Percentiles rank a stretch among this genome's conserved stretches.
Evolutionary conservation across 2,888 invertebrate species (phyloP).

Genomic region (Lasioglossum leucozonium): DNA sequence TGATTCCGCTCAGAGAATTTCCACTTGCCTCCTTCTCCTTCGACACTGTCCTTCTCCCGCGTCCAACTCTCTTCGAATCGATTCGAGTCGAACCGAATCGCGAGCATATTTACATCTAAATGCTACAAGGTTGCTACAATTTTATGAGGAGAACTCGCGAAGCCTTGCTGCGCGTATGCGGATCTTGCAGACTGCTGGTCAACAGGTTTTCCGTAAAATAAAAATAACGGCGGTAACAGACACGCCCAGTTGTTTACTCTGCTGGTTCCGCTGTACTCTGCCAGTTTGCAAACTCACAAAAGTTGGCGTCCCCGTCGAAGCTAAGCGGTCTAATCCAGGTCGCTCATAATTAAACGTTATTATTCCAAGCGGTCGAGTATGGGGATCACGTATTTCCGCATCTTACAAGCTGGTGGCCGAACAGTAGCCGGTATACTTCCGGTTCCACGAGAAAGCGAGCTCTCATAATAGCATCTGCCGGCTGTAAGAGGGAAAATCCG

Average conservation of each 20-base stretch:
- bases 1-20: conserved; percentile 63
- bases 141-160: neutral
- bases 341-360: conserved; percentile 70
- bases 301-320: neutral
- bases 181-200: neutral
- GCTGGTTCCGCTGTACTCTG: neutral
- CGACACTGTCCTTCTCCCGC: conserved; percentile 2
- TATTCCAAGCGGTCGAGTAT: conserved; percentile 79
- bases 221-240: neutral
- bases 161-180: no score
- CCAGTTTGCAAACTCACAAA: neutral
- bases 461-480: conserved; percentile 48
- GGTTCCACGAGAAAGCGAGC: conserved; percentile 65
- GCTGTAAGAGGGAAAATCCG: conserved; percentile 68
- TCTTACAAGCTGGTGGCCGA: conserved; percentile 46
- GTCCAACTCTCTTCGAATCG: neutral
- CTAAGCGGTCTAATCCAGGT: conserved; percentile 36
- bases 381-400: conserved; percentile 39
- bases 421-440: conserved; percentile 66
- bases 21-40: conserved; percentile 37
- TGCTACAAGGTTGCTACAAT: neutral
- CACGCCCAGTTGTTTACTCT: neutral
- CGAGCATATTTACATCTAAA: neutral
- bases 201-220: neutral
- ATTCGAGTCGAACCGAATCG: neutral